Base-by-base conservation (phyloP, 2,113 vertebrate species). In the Tachycineta bicolor region DNA sequence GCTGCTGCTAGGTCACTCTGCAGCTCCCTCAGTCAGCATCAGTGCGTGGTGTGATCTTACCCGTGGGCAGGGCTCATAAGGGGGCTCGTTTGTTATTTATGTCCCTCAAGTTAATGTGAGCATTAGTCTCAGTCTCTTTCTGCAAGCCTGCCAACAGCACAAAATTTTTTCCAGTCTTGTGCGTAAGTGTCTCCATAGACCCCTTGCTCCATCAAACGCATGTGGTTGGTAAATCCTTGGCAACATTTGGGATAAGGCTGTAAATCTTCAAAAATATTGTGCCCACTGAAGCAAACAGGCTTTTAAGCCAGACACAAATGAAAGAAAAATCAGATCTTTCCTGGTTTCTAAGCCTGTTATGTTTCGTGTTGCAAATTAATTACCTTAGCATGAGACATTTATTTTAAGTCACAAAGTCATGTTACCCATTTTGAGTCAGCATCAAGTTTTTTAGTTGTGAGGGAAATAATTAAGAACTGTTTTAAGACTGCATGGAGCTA, bases 401-500 rank as follows among this genome's bases (percentile, higher is more conserved):
- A 83, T 74, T 95, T 84, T 53, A 83, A 90, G 24, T 88, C 58
- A 83, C 49, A 18, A 80, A 87, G 63, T 75, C 39, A 68, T 5
- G 11, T 68, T 81, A 94, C n/a, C 56, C 69, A 68, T 83, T 88
- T 89, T 4, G 16, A 94, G 29, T 29, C 43, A 90, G 39, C 19
- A 71, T 56, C 31, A 56, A 33, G 64, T 34, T 74, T 76, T 91
- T 91, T 12, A 83, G 67, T 64, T 67, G 33, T 13, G 9, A 88
- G 52, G 68, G 24, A 93, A 94, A 91, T 75, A 91, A 89, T 89
- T 91, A 76, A 77, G 56, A 80, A 25, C 52, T 63, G 41, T 80
- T 93, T 86, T 78, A 94, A 78, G 50, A 37, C 77, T 76, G 53
- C 39, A 74, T 31, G 34, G 34, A 87, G 56, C 55, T 93, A 31